Conservation (phyloP, 2,797 vertebrate species). For the Lophotriccus pileatus region DNA sequence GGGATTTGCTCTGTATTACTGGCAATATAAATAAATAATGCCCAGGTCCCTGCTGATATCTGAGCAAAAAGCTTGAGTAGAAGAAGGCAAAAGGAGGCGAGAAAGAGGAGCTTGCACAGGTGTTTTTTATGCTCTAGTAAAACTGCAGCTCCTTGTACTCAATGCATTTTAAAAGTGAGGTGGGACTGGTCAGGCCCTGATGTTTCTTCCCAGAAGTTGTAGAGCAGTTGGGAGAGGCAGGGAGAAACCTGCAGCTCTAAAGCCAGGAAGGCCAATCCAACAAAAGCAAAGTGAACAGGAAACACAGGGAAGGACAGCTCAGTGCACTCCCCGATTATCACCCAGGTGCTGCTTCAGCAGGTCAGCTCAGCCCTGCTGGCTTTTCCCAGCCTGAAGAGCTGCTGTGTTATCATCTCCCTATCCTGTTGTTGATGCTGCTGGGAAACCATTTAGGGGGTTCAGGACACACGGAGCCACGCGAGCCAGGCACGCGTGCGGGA, state of each 20-base stretch:
- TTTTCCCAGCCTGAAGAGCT: background rate
- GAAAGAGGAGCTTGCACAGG: background rate
- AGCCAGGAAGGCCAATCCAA: background rate
- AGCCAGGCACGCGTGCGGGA: background rate
- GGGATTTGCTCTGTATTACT: background rate
- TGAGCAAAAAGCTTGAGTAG: background rate
- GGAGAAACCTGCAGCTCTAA: background rate
- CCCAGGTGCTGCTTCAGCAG: background rate
- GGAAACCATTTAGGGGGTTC: background rate
- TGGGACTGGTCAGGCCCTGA: background rate
- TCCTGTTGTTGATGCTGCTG: background rate
- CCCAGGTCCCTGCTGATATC: background rate
- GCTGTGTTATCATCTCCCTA: background rate
- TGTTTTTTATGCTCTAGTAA: background rate
- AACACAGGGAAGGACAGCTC: background rate
- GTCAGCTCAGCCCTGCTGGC: background rate
- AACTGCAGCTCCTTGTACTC: background rate
- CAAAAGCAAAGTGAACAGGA: background rate
- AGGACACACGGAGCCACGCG: rapidly evolving
- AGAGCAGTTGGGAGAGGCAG: background rate
- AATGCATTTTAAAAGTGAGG: background rate
- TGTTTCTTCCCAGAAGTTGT: background rate
- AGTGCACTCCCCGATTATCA: background rate
- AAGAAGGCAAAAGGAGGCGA: background rate
- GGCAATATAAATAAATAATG: slow-evolving; percentile 9